phyloP scores from a whole-genome alignment of 2,113 vertebrate genomes.

The Callorhinus ursinus region DNA sequence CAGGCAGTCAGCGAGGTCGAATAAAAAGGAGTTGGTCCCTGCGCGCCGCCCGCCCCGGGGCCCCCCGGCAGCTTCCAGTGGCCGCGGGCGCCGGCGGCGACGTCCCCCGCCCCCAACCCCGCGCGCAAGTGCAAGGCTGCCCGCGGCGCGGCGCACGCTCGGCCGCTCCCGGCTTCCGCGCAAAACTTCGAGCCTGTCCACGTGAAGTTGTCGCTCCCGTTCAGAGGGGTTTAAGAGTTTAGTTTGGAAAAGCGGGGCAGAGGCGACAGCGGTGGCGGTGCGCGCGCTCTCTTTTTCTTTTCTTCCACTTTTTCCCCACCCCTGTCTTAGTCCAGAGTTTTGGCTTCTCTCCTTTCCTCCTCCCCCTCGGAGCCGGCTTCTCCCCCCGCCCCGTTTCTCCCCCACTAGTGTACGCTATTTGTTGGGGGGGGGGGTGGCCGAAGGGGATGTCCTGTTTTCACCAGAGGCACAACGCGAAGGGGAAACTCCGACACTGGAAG shows the following conservation, averaged over 20 bases:
- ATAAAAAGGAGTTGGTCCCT: neutral
- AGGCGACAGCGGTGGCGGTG: neutral
- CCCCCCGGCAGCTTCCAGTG: neutral
- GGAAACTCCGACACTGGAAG: conserved; percentile 59
- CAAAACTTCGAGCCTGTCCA: neutral
- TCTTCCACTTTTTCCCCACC: neutral
- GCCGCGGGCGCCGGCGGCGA: neutral
- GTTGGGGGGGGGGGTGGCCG: conserved; percentile 50
- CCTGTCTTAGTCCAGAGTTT: neutral
- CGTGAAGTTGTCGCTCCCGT: conserved; percentile 8
- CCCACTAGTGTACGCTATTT: conserved; percentile 58
- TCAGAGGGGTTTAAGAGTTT: neutral
- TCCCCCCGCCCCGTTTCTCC: conserved; percentile 57
- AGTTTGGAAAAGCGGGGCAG: neutral
- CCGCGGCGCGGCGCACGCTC: conserved; percentile 64
- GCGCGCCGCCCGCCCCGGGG: neutral
- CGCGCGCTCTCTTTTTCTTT: conserved; percentile 39
- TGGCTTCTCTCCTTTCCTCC: conserved; percentile 38
- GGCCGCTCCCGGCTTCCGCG: conserved; percentile 45
- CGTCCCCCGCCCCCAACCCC: conserved; percentile 41
- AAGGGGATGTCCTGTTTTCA: conserved; percentile 80
- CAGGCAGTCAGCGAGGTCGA: neutral
- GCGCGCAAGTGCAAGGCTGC: conserved; percentile 67
- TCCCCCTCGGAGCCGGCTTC: conserved; percentile 31
- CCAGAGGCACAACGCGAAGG: conserved; percentile 68